Evolutionary conservation across 2,888 invertebrate genomes (phyloP).

Genomic region (Meghimatium bilineatum): DNA sequence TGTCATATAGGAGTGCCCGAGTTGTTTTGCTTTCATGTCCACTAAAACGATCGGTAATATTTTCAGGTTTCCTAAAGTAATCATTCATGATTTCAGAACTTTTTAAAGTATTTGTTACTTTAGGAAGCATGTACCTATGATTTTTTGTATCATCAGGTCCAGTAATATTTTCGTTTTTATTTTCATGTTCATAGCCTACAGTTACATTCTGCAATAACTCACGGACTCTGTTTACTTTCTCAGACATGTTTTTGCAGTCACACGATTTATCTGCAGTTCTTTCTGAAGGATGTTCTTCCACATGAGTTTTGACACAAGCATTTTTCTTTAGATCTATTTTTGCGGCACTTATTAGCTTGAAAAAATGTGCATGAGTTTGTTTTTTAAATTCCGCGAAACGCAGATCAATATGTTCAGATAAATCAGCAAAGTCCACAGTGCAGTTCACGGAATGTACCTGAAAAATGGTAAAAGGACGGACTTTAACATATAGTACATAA

Average conservation of each 20-base stretch:
- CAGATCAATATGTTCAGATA: conserved; percentile 48
- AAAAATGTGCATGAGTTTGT: conserved; percentile 40
- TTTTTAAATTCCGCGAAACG: conserved; percentile 46
- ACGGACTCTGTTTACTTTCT: background rate
- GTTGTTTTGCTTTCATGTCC: background rate
- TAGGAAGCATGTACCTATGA: background rate
- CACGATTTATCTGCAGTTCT: background rate
- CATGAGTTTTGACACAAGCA: background rate
- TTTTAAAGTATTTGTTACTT: background rate
- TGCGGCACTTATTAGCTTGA: conserved; percentile 37
- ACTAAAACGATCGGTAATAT: background rate
- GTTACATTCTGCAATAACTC: background rate
- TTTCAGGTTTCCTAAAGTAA: background rate
- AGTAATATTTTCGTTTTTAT: background rate
- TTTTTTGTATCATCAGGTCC: background rate
- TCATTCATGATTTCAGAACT: background rate
- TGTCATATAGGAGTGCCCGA: no score
- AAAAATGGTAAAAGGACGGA: background rate
- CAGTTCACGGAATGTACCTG: conserved; percentile 39
- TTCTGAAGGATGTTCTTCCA: background rate
- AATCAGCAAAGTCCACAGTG: conserved; percentile 29
- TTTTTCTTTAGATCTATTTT: background rate
- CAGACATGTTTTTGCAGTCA: background rate
- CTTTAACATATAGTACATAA: no score
- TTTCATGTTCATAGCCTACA: background rate